These are phyloP conservation scores for Amphiduros pacificus DNA, from an alignment of 2,888 invertebrate genomes.

Conservation along the genomic window DNA sequence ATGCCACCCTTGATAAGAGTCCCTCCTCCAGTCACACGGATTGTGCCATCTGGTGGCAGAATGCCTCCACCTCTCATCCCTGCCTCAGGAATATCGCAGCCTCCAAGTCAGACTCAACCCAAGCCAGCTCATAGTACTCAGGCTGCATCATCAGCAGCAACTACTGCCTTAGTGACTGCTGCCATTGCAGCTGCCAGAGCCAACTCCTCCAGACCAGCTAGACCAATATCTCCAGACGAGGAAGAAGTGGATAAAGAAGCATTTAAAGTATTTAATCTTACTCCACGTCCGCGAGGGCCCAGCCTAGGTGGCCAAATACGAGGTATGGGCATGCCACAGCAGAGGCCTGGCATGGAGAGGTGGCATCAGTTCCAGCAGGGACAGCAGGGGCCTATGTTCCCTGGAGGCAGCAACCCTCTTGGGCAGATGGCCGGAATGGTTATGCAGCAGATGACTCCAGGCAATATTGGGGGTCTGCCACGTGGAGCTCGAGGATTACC, in stretches of 20 bases:
- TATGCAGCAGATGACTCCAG: too few relatives aligned
- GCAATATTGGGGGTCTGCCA: too few relatives aligned
- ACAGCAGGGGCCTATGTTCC: too few relatives aligned
- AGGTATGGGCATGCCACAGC: not conserved
- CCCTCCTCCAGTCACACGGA: not conserved
- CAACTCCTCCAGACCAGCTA: not conserved
- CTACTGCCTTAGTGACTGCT: too few relatives aligned
- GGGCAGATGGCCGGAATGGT: too few relatives aligned
- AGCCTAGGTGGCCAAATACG: not conserved
- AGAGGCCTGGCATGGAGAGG: slow-evolving; percentile 5
- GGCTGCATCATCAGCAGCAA: too few relatives aligned
- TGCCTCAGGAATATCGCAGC: not conserved
- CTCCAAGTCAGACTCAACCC: not conserved
- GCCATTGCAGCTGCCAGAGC: not conserved
- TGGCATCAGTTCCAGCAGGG: slow-evolving; percentile 12
- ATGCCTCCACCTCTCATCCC: not conserved
- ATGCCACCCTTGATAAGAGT: not conserved
- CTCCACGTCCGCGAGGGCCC: not conserved
- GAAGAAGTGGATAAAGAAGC: slow-evolving; percentile 10
- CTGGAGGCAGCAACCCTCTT: too few relatives aligned
- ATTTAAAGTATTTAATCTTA: slow-evolving; percentile 10
- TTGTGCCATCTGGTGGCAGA: not conserved
- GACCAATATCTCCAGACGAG: not conserved
- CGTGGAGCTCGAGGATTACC: too few relatives aligned
- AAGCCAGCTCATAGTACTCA: not conserved